Base-by-base conservation (phyloP, 1,140 invertebrate genomes). In the Aphaenogaster floridana region DNA sequence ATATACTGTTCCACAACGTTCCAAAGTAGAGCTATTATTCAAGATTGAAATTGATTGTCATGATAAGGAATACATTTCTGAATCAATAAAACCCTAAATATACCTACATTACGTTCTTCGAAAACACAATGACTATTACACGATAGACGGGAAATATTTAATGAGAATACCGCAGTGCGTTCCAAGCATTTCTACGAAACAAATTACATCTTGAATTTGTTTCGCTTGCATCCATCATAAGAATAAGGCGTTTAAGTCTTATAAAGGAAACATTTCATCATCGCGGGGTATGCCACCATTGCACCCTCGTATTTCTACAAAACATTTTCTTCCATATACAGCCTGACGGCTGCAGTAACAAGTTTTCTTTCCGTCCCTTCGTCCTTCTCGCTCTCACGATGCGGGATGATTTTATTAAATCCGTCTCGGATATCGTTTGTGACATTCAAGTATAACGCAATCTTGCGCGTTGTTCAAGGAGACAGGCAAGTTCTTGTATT, bases 331-430 rank as follows among this genome's bases (percentile, higher is more conserved):
- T 61, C 69, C 54, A 84, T 84, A 84, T 76, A 84, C 57, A 84
- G 80, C 69, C 76, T 84, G 80, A 76, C 80, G 80, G 80, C 39
- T 84, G 13, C 80, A 76, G 80, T 84, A 84, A 84, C 69, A 84
- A 84, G 80, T 84, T 84, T 84, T 84, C 80, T 84, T 84, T 76
- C 69, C 69, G 13, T 50, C 54, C 34, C 54, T 84, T n/a, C 80
- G 69, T 74, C 69, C 13, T 50, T 84, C 42, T 74, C 42, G 68
- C 68, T 50, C 69, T 21, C 34, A n/a, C 11, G 28, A 34, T n/a
- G 57, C 57, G 17, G 63, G 54, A 84, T 84, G 80, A 84, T 84
- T 84, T 84, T 84, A 84, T 84, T 84, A 84, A 84, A 84, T 84
- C 80, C 54, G 28, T 76, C 69, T 76, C n/a, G 80, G 80, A 76